Conservation (phyloP, 2,113 vertebrate species). For the Aegithalos caudatus region DNA sequence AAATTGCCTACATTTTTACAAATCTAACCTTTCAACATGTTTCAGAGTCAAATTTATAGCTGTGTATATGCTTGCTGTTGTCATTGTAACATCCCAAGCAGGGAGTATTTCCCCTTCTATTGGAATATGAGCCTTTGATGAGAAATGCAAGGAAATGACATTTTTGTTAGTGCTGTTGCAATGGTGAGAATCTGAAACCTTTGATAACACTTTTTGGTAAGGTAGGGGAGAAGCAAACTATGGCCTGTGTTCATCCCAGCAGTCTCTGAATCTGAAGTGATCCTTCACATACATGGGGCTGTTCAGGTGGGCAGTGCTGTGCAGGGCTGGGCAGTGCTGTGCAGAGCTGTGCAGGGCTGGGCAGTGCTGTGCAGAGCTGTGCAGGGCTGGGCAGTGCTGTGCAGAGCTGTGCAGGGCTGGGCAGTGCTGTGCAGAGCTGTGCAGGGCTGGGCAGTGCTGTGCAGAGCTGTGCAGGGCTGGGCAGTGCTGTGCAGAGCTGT, state of each 20-base stretch:
- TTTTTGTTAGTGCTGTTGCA: neutral
- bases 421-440: neutral
- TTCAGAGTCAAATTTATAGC: conserved; percentile 21
- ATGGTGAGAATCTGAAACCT: neutral
- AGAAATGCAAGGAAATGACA: neutral
- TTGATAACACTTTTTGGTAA: neutral
- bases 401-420: fast-evolving
- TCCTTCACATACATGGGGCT: too few relatives aligned
- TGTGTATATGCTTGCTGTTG: neutral
- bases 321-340: neutral
- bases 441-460: too few relatives aligned
- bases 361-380: neutral
- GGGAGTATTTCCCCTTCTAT: neutral
- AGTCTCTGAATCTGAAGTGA: neutral
- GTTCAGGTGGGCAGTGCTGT: fast-evolving
- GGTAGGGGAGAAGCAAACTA: fast-evolving
- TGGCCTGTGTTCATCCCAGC: neutral
- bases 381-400: too few relatives aligned
- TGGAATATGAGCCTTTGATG: neutral
- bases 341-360: fast-evolving
- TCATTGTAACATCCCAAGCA: neutral
- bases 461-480: too few relatives aligned
- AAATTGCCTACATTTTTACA: conserved; percentile 53
- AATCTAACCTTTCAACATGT: conserved; percentile 50
- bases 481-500: neutral